Conservation (phyloP, 1,140 invertebrate genomes). For the Caenorhabditis remanei region DNA sequence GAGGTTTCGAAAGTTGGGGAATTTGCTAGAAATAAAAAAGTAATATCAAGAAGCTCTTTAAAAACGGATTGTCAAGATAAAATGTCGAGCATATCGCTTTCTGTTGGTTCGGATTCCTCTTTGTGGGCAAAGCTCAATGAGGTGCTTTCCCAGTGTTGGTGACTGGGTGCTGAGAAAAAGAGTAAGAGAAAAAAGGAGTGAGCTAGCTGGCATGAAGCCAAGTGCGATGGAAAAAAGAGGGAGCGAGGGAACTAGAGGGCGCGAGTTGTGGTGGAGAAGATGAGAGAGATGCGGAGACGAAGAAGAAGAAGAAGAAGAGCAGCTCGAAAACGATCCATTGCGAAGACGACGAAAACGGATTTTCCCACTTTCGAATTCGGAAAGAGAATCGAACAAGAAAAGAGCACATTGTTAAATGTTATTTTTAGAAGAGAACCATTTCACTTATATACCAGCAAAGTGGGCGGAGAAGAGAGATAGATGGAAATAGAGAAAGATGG, state of each 20-base stretch:
- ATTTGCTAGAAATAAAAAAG: background rate
- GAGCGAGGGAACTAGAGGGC: conserved; percentile 41
- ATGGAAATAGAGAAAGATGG: too few relatives aligned
- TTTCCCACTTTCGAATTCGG: background rate
- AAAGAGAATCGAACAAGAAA: background rate
- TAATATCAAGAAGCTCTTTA: background rate
- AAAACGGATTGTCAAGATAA: background rate
- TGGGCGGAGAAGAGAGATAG: background rate
- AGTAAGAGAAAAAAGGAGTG: conserved; percentile 1
- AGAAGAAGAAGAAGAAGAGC: background rate
- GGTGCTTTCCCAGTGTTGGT: conserved; percentile 19
- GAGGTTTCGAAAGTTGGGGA: background rate
- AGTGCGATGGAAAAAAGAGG: conserved; percentile 39
- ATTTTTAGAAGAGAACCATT: too few relatives aligned
- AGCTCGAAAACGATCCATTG: conserved; percentile 4
- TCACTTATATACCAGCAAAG: background rate
- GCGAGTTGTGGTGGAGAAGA: background rate
- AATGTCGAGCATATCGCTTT: background rate
- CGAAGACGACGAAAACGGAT: background rate
- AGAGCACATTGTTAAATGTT: background rate
- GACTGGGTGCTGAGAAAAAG: background rate
- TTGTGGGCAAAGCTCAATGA: conserved; percentile 14
- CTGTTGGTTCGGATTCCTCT: background rate
- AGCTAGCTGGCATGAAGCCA: conserved; percentile 43
- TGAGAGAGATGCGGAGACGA: background rate